Conservation (phyloP, 1,140 invertebrate genomes). For the Zaprionus gabonicus region DNA sequence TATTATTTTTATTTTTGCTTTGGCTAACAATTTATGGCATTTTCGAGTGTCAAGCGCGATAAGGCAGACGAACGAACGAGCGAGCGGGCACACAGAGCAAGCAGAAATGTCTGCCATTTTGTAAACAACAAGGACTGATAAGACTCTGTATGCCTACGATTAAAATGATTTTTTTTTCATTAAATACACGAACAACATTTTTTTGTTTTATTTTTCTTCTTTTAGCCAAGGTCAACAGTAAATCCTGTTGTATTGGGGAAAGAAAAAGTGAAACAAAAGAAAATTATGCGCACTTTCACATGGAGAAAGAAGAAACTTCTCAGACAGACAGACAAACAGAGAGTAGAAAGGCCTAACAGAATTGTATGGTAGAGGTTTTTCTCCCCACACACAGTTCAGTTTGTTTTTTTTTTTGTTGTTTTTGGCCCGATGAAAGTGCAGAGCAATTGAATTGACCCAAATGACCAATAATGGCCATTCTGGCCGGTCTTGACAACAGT, state of each 20-base stretch:
- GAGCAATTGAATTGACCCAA: slow-evolving; percentile 79
- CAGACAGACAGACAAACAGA: slow-evolving; percentile 20
- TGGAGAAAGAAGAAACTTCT: slow-evolving; percentile 45
- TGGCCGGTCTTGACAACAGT: slow-evolving; percentile 21
- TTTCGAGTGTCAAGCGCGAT: slow-evolving; percentile 65
- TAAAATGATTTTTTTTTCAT: slow-evolving; percentile 33
- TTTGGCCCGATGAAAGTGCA: slow-evolving; percentile 67
- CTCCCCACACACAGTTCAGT: not conserved
- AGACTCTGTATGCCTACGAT: slow-evolving; percentile 27
- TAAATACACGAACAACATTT: slow-evolving; percentile 5
- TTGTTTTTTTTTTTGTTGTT: slow-evolving; percentile 5
- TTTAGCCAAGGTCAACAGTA: slow-evolving; percentile 65
- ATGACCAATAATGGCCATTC: slow-evolving; percentile 69
- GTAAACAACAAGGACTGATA: slow-evolving; percentile 73
- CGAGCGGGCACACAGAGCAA: slow-evolving; percentile 5
- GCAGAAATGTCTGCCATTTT: slow-evolving; percentile 69
- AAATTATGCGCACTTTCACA: slow-evolving; percentile 70
- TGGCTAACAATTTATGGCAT: slow-evolving; percentile 75
- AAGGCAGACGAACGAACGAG: slow-evolving; percentile 31
- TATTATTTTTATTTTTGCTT: slow-evolving; percentile 47
- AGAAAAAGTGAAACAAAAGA: slow-evolving; percentile 28
- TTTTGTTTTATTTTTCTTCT: slow-evolving; percentile 33
- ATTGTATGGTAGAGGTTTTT: slow-evolving; percentile 29
- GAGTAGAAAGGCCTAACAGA: slow-evolving; percentile 56
- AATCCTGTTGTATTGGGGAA: slow-evolving; percentile 52